These are phyloP conservation scores for Micoletzkya japonica DNA, from an alignment of 2,888 invertebrate genomes.

Conservation along the genomic window DNA sequence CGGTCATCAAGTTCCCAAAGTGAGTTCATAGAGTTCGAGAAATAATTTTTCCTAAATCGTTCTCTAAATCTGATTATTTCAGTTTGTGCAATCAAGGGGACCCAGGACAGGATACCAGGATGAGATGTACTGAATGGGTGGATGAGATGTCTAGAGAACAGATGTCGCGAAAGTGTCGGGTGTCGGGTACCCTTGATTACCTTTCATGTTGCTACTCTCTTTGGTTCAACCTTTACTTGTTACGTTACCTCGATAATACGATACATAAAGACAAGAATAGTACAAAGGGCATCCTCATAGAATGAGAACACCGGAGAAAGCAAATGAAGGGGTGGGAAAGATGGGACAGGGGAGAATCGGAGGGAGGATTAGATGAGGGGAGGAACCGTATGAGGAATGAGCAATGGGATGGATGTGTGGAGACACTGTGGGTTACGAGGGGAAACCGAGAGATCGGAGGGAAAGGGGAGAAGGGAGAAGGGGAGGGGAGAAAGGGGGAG, in stretches of 20 bases:
- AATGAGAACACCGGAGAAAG: neutral
- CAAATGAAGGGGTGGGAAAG: neutral
- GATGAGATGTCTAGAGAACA: neutral
- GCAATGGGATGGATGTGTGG: neutral
- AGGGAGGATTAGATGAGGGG: neutral
- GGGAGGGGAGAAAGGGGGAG: neutral
- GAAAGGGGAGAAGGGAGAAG: neutral
- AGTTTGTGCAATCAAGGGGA: constrained; percentile 44
- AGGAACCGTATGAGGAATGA: neutral
- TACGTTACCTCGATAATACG: too few species aligned
- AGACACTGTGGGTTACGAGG: neutral
- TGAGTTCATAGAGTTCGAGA: too few species aligned
- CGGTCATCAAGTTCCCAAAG: constrained; percentile 49
- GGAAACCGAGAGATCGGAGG: neutral
- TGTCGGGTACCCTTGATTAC: too few species aligned
- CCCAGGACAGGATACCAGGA: constrained; percentile 45
- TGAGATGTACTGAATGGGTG: constrained; percentile 37
- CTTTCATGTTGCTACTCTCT: too few species aligned
- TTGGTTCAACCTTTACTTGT: too few species aligned
- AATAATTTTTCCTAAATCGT: neutral
- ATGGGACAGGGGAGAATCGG: neutral
- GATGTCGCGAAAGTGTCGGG: too few species aligned
- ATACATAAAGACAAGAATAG: constrained; percentile 9
- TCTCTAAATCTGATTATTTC: neutral
- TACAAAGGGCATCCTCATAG: neutral